Conservation (phyloP, 2,113 vertebrate species). For the Ptyas mucosa region DNA sequence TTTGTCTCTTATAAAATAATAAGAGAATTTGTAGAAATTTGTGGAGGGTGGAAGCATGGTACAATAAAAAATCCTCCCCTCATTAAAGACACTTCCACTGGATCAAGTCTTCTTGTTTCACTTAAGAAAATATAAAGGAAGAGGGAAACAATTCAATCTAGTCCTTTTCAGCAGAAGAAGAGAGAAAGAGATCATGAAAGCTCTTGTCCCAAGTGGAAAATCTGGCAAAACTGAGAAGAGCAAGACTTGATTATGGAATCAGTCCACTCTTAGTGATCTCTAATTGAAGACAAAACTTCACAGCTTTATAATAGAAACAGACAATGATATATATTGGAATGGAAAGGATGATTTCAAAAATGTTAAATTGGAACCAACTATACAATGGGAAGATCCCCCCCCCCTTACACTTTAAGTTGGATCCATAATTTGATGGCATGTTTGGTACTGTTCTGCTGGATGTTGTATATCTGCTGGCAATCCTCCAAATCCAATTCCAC, state of each 20-base stretch:
- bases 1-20: not conserved
- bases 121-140: not conserved
- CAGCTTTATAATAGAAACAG: not conserved
- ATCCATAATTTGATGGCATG: conserved; percentile 18
- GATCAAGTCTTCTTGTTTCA: not conserved
- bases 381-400: conserved; percentile 13
- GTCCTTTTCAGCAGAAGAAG: not conserved
- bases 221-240: not conserved
- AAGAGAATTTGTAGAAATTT: not conserved
- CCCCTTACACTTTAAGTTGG: conserved; percentile 4
- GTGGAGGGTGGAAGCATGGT: not conserved
- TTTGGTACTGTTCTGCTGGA: conserved; percentile 19
- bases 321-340: not conserved
- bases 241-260: not conserved
- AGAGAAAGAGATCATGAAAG: conserved; percentile 23
- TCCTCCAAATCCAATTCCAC: conserved; percentile 33
- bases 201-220: not conserved
- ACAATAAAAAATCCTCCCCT: not conserved
- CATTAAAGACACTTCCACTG: not conserved
- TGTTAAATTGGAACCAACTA: not conserved
- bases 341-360: conserved; percentile 1
- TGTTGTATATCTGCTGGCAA: not conserved
- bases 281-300: not conserved
- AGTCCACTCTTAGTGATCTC: not conserved
- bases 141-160: not conserved